Base-by-base conservation (phyloP, 2,888 invertebrate species). In the Malthinus flaveolus region DNA sequence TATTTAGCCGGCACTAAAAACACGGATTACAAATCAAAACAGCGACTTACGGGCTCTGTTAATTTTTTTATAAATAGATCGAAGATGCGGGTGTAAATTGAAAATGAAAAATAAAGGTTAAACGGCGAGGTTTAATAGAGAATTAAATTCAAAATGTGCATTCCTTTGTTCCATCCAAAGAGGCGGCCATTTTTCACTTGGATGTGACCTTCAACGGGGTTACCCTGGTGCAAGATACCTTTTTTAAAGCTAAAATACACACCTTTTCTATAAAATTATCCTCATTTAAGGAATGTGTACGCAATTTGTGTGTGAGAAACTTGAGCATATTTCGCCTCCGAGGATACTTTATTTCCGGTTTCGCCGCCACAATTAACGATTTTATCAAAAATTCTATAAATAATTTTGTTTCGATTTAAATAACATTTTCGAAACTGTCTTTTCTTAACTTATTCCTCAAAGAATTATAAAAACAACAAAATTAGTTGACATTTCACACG, bases 251-350 rank as follows among this genome's bases (percentile, higher is more conserved):
- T 35, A 53, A 23, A 23, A 77, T 81, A 83, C 85, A 81, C 83
- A 89, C 89, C 88, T 89, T 88, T 81, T 86, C 86, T 75, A 84
- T 83, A 79, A 85, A 85, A 82, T 84, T 85, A 80, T 89, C 88
- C 84, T 91, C 91, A 84, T 90, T 90, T 82, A 91, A 85, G 79
- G 90, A 90, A 82, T 91, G 91, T 79, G 89, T 89, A 82, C 88
- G 87, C 80, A 91, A 84, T 84, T 91, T 91, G 82, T 90, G 88
- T 74, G 91, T 91, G 78, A 91, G 84, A 83, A 89, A 90, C 83
- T 89, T 90, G 82, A 91, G 88, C 90, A 91, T 91, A 85, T 86
- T 88, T 85, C 83, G 76, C 76, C 76, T 78, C 76, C 80, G 78
- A 77, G 78, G 75, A 46, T 61, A 63, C 61, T 66, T 69, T 50